A percentile compares a stretch with the other conserved stretches of the same genome.
Evolutionary conservation across 2,888 invertebrate genomes (phyloP).

Genomic region (Drosophila mercatorum): DNA sequence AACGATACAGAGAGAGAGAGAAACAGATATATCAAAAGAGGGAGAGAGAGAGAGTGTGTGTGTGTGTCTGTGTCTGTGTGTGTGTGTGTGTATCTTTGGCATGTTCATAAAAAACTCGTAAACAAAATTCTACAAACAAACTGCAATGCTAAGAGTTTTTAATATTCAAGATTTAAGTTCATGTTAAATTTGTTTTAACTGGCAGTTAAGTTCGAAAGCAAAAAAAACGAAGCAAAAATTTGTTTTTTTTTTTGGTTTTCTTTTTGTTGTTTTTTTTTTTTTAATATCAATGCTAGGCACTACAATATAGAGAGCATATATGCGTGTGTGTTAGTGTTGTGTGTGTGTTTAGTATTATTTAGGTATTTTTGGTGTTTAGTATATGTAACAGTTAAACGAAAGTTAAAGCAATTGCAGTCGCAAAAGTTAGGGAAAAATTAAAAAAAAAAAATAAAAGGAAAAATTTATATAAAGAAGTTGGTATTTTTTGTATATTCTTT

Average conservation of each 20-base stretch:
- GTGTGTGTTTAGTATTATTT: conserved; percentile 24
- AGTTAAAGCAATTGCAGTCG: conserved; percentile 27
- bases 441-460: conserved; percentile 9
- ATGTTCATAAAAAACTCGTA: conserved; percentile 21
- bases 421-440: conserved; percentile 28
- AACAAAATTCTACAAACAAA: conserved; percentile 44
- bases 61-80: neutral
- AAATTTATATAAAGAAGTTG: conserved; percentile 5
- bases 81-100: conserved; percentile 13
- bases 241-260: neutral
- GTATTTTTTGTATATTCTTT: conserved; percentile 24
- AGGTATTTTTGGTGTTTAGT: conserved; percentile 17
- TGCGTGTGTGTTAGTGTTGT: conserved; percentile 19
- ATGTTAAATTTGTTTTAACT: conserved; percentile 35
- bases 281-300: conserved; percentile 25
- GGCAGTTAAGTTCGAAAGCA: conserved; percentile 46
- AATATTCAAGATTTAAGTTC: conserved; percentile 22
- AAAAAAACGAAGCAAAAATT: conserved; percentile 52
- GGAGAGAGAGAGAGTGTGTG: neutral
- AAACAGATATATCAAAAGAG: neutral
- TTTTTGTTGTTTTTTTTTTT: conserved; percentile 7
- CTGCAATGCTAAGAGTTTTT: conserved; percentile 40
- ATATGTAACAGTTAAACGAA: conserved; percentile 19
- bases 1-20: conserved; percentile 10
- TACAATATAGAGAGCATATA: conserved; percentile 23